These are phyloP conservation scores for Gobio gobio DNA, from an alignment of 2,113 vertebrate genomes.

Conservation along the genomic window DNA sequence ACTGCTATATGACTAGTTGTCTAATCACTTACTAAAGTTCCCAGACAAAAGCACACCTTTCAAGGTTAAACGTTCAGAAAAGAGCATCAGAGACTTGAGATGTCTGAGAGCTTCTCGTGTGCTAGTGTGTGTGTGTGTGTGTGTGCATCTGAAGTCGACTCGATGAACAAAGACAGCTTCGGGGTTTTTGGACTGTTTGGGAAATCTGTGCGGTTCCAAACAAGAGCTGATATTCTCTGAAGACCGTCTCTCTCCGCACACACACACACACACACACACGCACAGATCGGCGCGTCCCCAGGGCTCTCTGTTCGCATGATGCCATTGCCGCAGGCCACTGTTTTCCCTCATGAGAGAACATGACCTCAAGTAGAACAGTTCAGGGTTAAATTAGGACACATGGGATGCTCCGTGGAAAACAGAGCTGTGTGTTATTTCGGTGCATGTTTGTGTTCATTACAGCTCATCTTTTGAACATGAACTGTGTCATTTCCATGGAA, in stretches of 20 bases:
- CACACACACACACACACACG: neutral
- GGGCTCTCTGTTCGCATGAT: constrained; percentile 7
- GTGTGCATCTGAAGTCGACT: neutral
- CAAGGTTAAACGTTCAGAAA: constrained; percentile 17
- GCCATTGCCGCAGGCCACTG: neutral
- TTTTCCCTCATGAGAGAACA: constrained; percentile 26
- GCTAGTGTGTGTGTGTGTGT: neutral
- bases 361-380: constrained; percentile 14
- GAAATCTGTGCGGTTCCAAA: neutral
- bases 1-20: neutral
- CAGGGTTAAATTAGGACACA: constrained; percentile 33
- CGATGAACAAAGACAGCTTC: neutral
- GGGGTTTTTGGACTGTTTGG: neutral
- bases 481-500: neutral
- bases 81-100: neutral
- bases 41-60: neutral
- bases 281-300: neutral
- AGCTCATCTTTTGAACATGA: neutral
- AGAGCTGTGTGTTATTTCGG: constrained; percentile 8
- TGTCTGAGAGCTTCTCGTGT: neutral
- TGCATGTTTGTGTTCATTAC: neutral
- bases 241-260: neutral
- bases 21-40: neutral
- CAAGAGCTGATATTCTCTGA: neutral
- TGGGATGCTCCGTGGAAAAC: constrained; percentile 12